These are phyloP conservation scores for Trachelus stipa DNA, from an alignment of 2,888 invertebrate species.

Conservation along the genomic window DNA sequence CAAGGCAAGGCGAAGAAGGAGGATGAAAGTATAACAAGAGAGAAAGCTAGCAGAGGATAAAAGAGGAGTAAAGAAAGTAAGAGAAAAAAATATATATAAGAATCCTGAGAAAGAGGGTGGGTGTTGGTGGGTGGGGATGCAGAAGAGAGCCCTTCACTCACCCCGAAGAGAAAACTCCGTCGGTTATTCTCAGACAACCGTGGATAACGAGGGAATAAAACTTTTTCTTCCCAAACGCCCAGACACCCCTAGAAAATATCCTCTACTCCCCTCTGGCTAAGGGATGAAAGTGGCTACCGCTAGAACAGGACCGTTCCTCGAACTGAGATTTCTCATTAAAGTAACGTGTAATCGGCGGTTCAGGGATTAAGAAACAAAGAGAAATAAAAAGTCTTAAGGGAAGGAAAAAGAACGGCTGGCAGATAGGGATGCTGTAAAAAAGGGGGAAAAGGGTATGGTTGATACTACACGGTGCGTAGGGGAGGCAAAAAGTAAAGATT, in stretches of 20 bases:
- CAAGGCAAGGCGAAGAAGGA: neutral
- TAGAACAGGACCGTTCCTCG: neutral
- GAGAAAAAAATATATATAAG: neutral
- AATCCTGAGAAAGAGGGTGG: neutral
- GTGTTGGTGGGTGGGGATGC: neutral
- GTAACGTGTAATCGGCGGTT: neutral
- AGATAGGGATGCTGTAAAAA: neutral
- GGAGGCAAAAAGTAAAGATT: neutral
- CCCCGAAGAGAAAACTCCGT: conserved; percentile 8
- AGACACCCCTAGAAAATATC: neutral
- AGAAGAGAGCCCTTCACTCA: neutral
- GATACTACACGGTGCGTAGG: neutral
- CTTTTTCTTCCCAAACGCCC: conserved; percentile 21
- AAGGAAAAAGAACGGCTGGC: conserved; percentile 1
- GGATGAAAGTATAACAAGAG: neutral
- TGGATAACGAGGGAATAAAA: conserved; percentile 42
- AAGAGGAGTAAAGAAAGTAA: neutral
- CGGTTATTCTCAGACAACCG: conserved; percentile 36
- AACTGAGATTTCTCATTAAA: neutral
- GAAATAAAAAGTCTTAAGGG: neutral
- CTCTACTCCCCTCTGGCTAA: neutral
- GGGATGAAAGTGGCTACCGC: neutral
- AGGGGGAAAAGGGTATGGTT: neutral
- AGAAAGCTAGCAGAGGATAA: neutral
- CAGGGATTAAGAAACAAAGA: neutral